Conservation (phyloP, 2,888 invertebrate species). For the Nephrocerus scutellatus region DNA sequence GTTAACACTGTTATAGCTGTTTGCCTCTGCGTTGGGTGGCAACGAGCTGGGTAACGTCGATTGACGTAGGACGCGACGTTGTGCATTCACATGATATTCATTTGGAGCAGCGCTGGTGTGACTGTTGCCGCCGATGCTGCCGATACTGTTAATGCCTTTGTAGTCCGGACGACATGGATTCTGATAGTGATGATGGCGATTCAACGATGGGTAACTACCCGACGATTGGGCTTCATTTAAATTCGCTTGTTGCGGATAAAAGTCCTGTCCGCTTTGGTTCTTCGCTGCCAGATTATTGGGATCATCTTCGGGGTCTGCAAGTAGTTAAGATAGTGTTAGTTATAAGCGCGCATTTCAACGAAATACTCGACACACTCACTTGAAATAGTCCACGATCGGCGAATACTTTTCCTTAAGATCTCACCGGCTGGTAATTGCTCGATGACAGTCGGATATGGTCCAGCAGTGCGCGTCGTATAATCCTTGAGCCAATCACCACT, state of each 20-base stretch:
- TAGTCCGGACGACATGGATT: conserved; percentile 29
- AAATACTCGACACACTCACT: conserved; percentile 48
- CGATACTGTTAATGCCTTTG: conserved; percentile 36
- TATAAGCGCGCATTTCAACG: background rate
- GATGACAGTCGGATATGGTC: conserved; percentile 41
- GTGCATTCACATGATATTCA: conserved; percentile 35
- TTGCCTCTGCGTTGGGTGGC: conserved; percentile 36
- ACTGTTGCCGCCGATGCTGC: conserved; percentile 28
- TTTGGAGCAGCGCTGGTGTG: conserved; percentile 17
- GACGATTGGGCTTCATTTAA: conserved; percentile 51
- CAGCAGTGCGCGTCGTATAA: conserved; percentile 51
- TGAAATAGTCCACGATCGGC: conserved; percentile 66
- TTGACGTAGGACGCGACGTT: conserved; percentile 42
- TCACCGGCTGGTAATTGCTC: conserved; percentile 54
- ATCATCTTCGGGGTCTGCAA: conserved; percentile 43
- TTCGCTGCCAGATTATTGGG: conserved; percentile 39
- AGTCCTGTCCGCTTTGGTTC: conserved; percentile 36
- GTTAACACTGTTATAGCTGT: conserved; percentile 39
- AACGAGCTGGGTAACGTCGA: conserved; percentile 44
- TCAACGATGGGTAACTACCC: conserved; percentile 42
- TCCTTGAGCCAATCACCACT: conserved; percentile 66
- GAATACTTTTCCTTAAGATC: conserved; percentile 59
- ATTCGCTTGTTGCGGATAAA: conserved; percentile 51
- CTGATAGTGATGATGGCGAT: conserved; percentile 28
- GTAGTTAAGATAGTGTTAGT: background rate